Evolutionary conservation across 2,113 vertebrate species (phyloP).

Genomic region (Dromiciops gliroides): DNA sequence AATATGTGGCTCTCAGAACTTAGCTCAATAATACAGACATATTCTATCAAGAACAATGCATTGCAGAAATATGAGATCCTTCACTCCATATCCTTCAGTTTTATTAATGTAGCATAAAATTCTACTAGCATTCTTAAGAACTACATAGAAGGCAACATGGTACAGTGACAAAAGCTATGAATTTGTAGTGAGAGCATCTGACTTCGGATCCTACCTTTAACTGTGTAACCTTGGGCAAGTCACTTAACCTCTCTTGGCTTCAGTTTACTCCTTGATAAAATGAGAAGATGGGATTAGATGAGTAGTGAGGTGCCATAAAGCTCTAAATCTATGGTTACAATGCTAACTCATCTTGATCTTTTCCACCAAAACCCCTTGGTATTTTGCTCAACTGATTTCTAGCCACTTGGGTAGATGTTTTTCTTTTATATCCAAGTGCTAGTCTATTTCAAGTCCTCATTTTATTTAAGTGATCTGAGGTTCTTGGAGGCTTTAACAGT

Average conservation of each 20-base stretch:
- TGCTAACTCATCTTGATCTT: neutral
- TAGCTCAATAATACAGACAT: neutral
- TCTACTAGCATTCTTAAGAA: neutral
- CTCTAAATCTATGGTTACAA: neutral
- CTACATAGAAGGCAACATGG: neutral
- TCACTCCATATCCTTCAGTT: neutral
- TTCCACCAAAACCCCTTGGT: neutral
- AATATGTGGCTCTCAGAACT: neutral
- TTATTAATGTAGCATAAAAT: neutral
- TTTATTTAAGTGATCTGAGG: neutral
- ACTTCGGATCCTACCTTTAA: neutral
- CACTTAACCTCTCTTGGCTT: neutral
- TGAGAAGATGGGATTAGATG: neutral
- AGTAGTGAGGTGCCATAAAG: neutral
- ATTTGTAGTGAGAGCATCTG: neutral
- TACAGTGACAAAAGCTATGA: neutral
- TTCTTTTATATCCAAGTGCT: neutral
- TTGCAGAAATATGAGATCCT: neutral
- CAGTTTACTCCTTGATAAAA: neutral
- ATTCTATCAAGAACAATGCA: neutral
- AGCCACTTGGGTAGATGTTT: neutral
- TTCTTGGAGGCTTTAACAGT: neutral
- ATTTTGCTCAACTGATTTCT: neutral
- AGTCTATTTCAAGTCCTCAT: neutral
- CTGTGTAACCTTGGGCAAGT: neutral